phyloP scores from a whole-genome alignment of 2,888 invertebrate genomes.

The Lithophane ornitopus region DNA sequence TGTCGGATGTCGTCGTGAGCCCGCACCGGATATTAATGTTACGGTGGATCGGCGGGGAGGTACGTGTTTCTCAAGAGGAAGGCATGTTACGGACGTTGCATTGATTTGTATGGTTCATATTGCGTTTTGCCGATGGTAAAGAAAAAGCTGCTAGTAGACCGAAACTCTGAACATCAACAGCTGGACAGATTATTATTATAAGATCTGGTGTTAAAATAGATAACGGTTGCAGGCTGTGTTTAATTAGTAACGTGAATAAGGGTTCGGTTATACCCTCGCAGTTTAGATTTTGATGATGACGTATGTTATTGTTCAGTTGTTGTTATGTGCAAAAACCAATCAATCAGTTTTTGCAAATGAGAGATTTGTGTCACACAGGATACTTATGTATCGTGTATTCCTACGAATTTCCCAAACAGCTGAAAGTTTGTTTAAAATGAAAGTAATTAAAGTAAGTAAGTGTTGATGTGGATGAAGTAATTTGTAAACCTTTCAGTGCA shows the following conservation, averaged over 20 bases:
- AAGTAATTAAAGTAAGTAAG: no score
- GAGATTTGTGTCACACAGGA: not conserved
- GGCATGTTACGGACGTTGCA: not conserved
- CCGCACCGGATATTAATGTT: conserved; percentile 58
- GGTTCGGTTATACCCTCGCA: not conserved
- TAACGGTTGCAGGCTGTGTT: no score
- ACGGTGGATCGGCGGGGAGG: not conserved
- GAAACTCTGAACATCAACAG: not conserved
- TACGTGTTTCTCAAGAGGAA: not conserved
- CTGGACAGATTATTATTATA: not conserved
- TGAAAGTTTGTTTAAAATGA: not conserved
- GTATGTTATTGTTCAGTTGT: not conserved
- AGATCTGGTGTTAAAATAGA: not conserved
- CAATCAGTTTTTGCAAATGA: no score
- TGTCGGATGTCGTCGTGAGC: conserved; percentile 43
- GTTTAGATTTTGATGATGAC: no score
- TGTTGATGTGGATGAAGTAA: not conserved
- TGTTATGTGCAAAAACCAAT: no score
- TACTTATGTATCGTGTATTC: no score
- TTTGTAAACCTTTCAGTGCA: not conserved
- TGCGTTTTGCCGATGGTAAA: not conserved
- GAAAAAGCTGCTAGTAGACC: not conserved
- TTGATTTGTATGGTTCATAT: conserved; percentile 2
- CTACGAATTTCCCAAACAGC: no score
- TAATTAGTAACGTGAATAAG: not conserved